These are phyloP conservation scores for Subacronicta megacephala DNA, from an alignment of 2,888 invertebrate species.

Conservation along the genomic window DNA sequence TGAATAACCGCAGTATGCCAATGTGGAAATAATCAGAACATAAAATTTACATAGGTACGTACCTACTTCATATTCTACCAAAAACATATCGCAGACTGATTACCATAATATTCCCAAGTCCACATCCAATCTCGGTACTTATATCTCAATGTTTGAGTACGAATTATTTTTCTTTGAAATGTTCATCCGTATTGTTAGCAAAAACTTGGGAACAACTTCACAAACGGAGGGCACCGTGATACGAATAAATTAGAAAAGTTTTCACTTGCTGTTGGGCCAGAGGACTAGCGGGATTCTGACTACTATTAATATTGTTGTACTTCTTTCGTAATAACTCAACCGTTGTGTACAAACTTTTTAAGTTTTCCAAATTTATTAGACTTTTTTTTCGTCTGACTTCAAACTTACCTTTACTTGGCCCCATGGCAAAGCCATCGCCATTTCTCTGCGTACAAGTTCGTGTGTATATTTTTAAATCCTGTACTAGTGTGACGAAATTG, in stretches of 20 bases:
- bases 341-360: neutral
- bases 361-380: too few species aligned
- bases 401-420: too few species aligned
- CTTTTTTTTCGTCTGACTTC: too few species aligned
- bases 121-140: conserved; percentile 53
- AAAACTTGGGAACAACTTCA: conserved; percentile 79
- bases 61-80: conserved; percentile 30
- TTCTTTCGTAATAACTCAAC: neutral
- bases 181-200: conserved; percentile 82
- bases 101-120: conserved; percentile 53
- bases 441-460: too few species aligned
- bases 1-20: conserved; percentile 36
- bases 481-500: too few species aligned
- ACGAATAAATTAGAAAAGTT: conserved; percentile 89
- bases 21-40: conserved; percentile 48
- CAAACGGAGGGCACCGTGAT: conserved; percentile 80
- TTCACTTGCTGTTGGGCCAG: conserved; percentile 57
- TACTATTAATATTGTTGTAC: conserved; percentile 8
- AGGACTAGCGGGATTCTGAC: conserved; percentile 38
- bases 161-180: conserved; percentile 74
- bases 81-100: conserved; percentile 50
- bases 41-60: conserved; percentile 46
- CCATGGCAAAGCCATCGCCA: too few species aligned
- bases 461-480: too few species aligned
- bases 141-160: conserved; percentile 59